Evolutionary conservation across 2,888 invertebrate species (phyloP).

Genomic region (Ariolimax columbianus): DNA sequence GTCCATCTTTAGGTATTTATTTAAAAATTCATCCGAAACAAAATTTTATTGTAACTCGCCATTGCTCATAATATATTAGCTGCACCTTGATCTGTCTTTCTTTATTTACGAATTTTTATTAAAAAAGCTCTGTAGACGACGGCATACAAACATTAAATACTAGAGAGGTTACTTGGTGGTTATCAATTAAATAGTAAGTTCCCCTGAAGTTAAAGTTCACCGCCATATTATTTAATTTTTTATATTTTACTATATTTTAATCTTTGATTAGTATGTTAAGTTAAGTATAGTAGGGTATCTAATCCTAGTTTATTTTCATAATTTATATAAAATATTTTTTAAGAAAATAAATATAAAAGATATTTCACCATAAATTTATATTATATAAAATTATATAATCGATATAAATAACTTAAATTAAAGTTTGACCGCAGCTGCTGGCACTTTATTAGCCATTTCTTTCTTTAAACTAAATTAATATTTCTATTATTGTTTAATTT

Average conservation of each 20-base stretch:
- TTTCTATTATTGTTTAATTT: constrained; percentile 5
- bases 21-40: constrained; percentile 9
- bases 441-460: constrained; percentile 60
- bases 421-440: constrained; percentile 70
- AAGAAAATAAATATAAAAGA: neutral
- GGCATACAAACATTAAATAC: constrained; percentile 60
- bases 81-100: constrained; percentile 85
- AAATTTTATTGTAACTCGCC: constrained; percentile 84
- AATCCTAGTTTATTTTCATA: constrained; percentile 62
- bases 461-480: neutral
- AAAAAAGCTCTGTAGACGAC: constrained; percentile 62
- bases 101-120: constrained; percentile 47
- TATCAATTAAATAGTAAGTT: constrained; percentile 66
- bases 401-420: constrained; percentile 35
- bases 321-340: constrained; percentile 43
- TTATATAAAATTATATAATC: neutral
- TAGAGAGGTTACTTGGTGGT: constrained; percentile 54
- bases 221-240: constrained; percentile 68
- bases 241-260: neutral
- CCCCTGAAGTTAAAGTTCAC: constrained; percentile 63
- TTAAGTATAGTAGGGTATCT: constrained; percentile 68
- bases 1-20: constrained; percentile 59
- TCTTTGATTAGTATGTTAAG: constrained; percentile 59
- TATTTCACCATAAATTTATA: neutral
- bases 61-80: constrained; percentile 83